These are phyloP conservation scores for Pelecanus crispus DNA, from an alignment of 2,113 vertebrate genomes.

Conservation along the genomic window DNA sequence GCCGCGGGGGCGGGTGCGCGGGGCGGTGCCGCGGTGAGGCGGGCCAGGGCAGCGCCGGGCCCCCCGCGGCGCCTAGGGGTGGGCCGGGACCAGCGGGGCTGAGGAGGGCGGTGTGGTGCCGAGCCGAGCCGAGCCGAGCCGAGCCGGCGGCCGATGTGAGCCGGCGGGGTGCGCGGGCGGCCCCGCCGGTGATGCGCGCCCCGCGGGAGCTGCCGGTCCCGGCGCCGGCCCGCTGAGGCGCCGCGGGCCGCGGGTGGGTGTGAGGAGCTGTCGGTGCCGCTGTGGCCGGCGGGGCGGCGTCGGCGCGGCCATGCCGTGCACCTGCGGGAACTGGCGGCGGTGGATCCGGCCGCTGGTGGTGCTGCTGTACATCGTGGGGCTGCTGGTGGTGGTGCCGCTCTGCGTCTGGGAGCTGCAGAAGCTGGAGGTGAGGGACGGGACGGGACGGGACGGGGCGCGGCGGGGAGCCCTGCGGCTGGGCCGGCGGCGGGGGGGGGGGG, in stretches of 20 bases:
- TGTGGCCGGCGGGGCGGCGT: background rate
- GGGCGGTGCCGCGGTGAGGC: background rate
- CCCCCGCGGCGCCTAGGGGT: background rate
- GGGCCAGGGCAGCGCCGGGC: background rate
- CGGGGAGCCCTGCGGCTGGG: background rate
- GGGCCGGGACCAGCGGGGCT: too few species aligned
- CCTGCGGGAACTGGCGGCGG: constrained; percentile 91
- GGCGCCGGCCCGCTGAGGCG: background rate
- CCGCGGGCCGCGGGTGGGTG: background rate
- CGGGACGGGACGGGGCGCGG: background rate
- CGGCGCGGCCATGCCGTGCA: constrained; percentile 83
- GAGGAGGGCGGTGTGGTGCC: background rate
- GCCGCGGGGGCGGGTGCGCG: background rate
- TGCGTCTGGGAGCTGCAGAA: constrained; percentile 92
- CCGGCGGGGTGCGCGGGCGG: background rate
- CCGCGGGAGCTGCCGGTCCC: background rate
- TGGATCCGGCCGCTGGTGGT: constrained; percentile 94
- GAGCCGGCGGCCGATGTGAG: background rate
- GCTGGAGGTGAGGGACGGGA: constrained; percentile 74
- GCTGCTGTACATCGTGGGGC: constrained; percentile 82
- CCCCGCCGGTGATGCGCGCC: background rate
- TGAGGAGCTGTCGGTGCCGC: background rate
- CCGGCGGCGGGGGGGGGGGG: too few species aligned
- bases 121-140: background rate
- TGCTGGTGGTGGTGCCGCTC: constrained; percentile 85